phyloP scores from a whole-genome alignment of 2,888 invertebrate genomes.

The Nephrotoma guestfalica region DNA sequence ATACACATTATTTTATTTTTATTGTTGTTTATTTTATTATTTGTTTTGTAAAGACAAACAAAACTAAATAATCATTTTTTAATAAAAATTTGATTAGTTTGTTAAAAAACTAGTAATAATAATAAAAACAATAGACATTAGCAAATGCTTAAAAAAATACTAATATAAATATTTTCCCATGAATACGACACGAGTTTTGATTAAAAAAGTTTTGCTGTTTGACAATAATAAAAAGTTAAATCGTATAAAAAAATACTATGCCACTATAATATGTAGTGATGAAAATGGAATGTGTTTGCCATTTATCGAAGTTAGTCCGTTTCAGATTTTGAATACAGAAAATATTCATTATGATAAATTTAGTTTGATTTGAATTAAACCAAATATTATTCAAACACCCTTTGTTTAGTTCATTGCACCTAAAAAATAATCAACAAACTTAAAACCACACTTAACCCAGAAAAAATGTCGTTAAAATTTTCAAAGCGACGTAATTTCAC shows the following conservation, averaged over 20 bases:
- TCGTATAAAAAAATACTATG: not conserved
- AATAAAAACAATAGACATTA: not conserved
- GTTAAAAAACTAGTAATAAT: not conserved
- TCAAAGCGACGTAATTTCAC: no score
- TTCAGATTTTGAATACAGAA: not conserved
- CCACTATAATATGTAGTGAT: not conserved
- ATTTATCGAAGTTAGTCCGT: not conserved
- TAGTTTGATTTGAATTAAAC: not conserved
- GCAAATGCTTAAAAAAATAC: not conserved
- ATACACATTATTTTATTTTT: not conserved
- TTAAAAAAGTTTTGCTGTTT: not conserved
- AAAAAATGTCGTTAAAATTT: no score
- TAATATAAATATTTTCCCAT: not conserved
- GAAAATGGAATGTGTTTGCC: not conserved
- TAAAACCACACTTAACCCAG: no score
- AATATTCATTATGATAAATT: not conserved
- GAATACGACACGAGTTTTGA: not conserved
- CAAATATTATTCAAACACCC: not conserved
- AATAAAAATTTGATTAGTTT: not conserved
- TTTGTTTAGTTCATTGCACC: no score
- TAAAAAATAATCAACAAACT: no score
- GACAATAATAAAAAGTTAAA: not conserved
- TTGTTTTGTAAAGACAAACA: not conserved
- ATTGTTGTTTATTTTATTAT: not conserved
- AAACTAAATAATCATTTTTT: not conserved